Base-by-base conservation (phyloP, 2,888 invertebrate species). In the Patella ulyssiponensis region DNA sequence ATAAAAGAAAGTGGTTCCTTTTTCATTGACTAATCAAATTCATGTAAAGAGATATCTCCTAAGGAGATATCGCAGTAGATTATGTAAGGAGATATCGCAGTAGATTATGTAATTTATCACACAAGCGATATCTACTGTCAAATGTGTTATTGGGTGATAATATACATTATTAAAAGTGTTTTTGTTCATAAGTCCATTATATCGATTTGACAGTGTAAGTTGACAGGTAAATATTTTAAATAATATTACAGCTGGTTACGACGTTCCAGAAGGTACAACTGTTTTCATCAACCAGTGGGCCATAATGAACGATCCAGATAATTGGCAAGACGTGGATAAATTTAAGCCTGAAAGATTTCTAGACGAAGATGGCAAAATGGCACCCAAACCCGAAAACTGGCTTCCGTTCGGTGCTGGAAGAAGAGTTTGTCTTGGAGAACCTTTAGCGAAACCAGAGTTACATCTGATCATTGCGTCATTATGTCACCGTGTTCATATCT, bases 321-420 rank as follows among this genome's bases (percentile, higher is more conserved):
- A 82, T 9, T 89, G 87, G 87, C 80, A 83, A 14, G 80, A 87
- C 44, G 85, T 85, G 0, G 78, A 82, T 14, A 75, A 75, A 15
- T 89, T 88, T 79, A 80, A 79, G 27, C 89, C 89, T 4, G 85
- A 87, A n/a, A 77, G 88, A 33, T 89, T 82, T 78, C 77, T 89
- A 3, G 84, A 85, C 20, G 82, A 82, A 27, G 77, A 84, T 56
- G 88, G 88, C 9, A 84, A 84, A 52, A 75, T 88, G 73, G 83
- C 77, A 9, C 80, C 86, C 0, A 86, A 85, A 80, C 86, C 84
- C 3, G 80, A 82, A 11, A 84, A 82, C 69, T 88, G 86, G 86
- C 80, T 88, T 51, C 89, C 89, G 0, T 89, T 89, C 77, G 85
- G 86, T 15, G 85, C 86, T 1, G 89, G 88, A 9, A 80, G 85